A percentile compares a stretch with the other conserved stretches of the same genome.
These are phyloP conservation scores for Eupithecia pulchellata DNA, from an alignment of 2,888 invertebrate species.

Conservation along the genomic window DNA sequence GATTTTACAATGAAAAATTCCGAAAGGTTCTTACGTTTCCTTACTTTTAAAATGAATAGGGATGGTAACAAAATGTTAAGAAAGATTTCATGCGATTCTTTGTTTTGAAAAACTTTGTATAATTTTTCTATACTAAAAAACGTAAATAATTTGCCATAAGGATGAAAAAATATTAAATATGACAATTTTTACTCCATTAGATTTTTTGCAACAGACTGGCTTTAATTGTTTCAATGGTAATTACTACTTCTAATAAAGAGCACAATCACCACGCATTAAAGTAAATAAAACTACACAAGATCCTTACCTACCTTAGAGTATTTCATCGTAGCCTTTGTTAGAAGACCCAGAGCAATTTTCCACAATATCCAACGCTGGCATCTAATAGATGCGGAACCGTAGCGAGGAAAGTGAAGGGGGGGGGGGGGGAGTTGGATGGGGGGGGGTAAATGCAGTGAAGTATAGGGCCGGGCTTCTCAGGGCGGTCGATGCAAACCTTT, in stretches of 20 bases:
- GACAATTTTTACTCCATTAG: not conserved
- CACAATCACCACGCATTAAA: not conserved
- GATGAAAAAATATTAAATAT: not conserved
- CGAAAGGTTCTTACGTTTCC: not conserved
- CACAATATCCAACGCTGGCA: not conserved
- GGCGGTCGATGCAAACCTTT: conserved; percentile 67
- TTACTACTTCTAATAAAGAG: not conserved
- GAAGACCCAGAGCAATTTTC: not conserved
- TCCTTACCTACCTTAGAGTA: not conserved
- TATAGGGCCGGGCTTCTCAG: conserved; percentile 50
- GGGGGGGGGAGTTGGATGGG: no score
- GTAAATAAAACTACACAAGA: not conserved
- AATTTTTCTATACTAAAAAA: not conserved
- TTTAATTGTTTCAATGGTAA: no score
- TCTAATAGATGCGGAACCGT: conserved; percentile 14
- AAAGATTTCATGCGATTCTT: not conserved
- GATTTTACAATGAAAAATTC: not conserved
- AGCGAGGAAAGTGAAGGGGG: conserved; percentile 24
- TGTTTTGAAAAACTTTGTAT: not conserved
- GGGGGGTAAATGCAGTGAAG: conserved; percentile 43
- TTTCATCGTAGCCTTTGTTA: not conserved
- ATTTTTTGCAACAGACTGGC: no score
- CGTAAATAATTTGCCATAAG: not conserved
- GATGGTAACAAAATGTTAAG: not conserved
- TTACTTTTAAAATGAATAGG: not conserved